Base-by-base conservation (phyloP, 37 sponge, comb jelly and placozoan species). In the Haliclona indistincta region DNA sequence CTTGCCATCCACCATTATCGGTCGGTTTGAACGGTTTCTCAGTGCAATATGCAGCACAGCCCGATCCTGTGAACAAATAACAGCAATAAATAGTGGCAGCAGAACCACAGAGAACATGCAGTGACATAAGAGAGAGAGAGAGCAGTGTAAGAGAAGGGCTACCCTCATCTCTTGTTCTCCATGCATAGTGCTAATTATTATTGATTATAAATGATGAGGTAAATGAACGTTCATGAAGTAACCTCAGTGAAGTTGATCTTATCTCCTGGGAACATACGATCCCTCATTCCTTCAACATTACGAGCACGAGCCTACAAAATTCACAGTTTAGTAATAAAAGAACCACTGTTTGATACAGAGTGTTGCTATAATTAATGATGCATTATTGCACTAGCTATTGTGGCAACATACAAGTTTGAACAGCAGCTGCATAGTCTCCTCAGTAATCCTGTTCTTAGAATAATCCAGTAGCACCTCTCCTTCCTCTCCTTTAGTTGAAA, bases 231-330 rank as follows among this genome's bases (percentile, higher is more conserved):
- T 26, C 64, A 64, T n/a, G 10, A 30, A 64, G 33, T 64, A 38
- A 94, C 95, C 79, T 98, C 99, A 30, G 99, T 98, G 64, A 98
- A 91, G 85, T 98, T 98, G 76, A 98, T 95, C 80, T 84, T 86
- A 35, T 98, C 96, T 11, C 99, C 99, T 35, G 77, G 68, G 68
- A 89, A 98, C 99, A 98, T 98, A 17, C 64, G 61, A 37, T 90
- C 94, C 23, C 99, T 73, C 76, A 86, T 66, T 33, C 37, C 79
- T 68, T 98, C 96, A 55, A 95, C 94, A 61, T 76, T 76, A 34
- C 94, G 84, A 34, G 80, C 92, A 66, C 75, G 65, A 23, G 96
- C 99, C 95, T 94, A 35, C 0, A 38, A 40, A 73, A 36, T n/a
- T n/a, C 39, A 40, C 23, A 60, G 38, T n/a, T n/a, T n/a, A n/a